Conservation (phyloP, 2,113 vertebrate species). For the Oryzias melastigma region DNA sequence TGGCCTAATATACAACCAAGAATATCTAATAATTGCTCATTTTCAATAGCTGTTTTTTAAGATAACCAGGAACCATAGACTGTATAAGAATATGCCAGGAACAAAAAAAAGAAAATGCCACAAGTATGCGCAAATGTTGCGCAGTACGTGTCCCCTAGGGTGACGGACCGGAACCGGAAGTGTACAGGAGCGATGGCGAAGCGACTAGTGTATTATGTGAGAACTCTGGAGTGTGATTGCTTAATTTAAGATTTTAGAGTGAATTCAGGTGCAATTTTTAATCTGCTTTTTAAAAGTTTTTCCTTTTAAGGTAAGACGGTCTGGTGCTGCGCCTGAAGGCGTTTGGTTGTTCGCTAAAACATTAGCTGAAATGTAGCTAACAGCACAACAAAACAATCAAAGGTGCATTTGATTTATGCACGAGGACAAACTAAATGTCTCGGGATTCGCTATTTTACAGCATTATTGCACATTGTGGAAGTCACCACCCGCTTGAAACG, state of each 20-base stretch:
- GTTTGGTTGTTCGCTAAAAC: background rate
- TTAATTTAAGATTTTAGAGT: background rate
- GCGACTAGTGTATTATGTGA: conserved; percentile 55
- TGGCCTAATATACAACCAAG: no score
- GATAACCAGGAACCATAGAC: no score
- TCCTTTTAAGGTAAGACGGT: conserved; percentile 50
- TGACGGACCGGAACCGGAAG: conserved; percentile 62
- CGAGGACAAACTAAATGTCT: fast-evolving
- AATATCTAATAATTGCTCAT: no score
- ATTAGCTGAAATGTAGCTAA: background rate
- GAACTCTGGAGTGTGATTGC: conserved; percentile 13
- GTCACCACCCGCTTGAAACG: conserved; percentile 6
- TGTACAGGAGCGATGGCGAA: conserved; percentile 12
- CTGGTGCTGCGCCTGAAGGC: no score
- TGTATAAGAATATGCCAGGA: no score
- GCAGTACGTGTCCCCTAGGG: conserved; percentile 18
- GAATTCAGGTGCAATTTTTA: background rate
- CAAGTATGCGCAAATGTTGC: conserved; percentile 23
- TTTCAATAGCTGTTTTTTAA: no score
- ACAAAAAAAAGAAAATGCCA: no score
- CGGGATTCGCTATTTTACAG: fast-evolving
- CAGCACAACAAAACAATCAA: background rate
- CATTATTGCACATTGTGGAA: fast-evolving
- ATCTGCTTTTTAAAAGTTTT: background rate
- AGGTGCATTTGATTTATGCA: background rate